Base-by-base conservation (phyloP, 2,113 vertebrate genomes). In the Microtus pennsylvanicus region DNA sequence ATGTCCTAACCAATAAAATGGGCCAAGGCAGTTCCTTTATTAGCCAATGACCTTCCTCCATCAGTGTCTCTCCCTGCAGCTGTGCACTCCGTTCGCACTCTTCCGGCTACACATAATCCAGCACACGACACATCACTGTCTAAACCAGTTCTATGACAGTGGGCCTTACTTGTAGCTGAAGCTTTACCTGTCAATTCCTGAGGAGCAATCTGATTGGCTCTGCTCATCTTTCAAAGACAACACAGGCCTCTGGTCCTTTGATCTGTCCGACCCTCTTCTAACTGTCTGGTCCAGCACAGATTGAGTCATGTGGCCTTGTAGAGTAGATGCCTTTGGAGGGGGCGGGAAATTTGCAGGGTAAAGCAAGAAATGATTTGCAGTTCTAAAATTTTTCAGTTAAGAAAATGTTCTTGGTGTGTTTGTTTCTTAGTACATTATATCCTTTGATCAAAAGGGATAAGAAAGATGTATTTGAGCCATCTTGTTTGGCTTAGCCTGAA, bases 151-250 rank as follows among this genome's bases (percentile, higher is more conserved):
- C 55, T 35, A 92, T 58, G 70, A 50, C 30, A 85, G 21, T 17
- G 4, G n/a, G 89, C 10, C 38, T 38, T 61, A 21, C 81, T 82
- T 89, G 47, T 45, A 69, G 1, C 13, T 87, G 10, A 58, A 42
- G 8, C 35, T 77, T 93, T 94, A 55, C 22, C 94, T 88, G 83
- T 21, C 87, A 74, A 70, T 89, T 90, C 33, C 65, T 42, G 17
- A 82, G 10, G 35, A 88, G 14, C 35, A 24, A 65, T 63, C 45
- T 67, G 28, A 86, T 82, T 24, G 58, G 21, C 28, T 78, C 19
- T 87, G 38, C 14, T 93, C 26, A 80, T 91, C 89, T 78, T 92
- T 95, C 67, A 88, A 93, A 91, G 58, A 8, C 38, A 61, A 67
- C 21, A 1, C 2, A 58, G 33, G 42, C 90, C 7, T 91, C 61